phyloP scores from a whole-genome alignment of 2,888 invertebrate species.

The Malthinus seriepunctatus region DNA sequence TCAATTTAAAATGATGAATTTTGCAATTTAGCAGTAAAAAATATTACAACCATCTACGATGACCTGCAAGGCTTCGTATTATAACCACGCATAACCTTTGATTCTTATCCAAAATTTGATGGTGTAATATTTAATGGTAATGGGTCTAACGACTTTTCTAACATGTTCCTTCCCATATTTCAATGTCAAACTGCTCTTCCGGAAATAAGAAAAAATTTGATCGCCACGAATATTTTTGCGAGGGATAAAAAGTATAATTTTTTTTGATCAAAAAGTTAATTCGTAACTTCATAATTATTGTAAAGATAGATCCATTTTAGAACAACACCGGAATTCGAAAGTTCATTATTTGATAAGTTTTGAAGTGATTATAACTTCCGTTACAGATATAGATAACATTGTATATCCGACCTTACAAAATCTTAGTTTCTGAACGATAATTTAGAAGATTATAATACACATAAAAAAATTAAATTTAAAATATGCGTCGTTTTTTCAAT shows the following conservation, averaged over 20 bases:
- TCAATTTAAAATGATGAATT: too few relatives aligned
- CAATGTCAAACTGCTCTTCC: too few relatives aligned
- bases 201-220: too few relatives aligned
- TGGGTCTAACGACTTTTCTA: too few relatives aligned
- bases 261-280: conserved; percentile 11
- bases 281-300: conserved; percentile 22
- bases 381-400: conserved; percentile 44
- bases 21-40: too few relatives aligned
- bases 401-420: conserved; percentile 25
- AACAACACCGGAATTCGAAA: conserved; percentile 43
- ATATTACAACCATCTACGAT: too few relatives aligned
- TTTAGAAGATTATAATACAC: neutral
- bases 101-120: too few relatives aligned
- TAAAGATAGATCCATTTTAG: conserved; percentile 21
- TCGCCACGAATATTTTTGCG: neutral
- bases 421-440: conserved; percentile 24
- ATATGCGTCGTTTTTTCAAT: neutral
- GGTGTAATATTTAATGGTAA: too few relatives aligned
- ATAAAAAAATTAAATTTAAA: neutral
- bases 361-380: conserved; percentile 47
- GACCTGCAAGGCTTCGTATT: too few relatives aligned
- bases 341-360: conserved; percentile 46
- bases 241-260: conserved; percentile 13
- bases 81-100: too few relatives aligned
- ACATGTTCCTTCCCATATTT: too few relatives aligned